Percentiles rank a stretch among this genome's conserved stretches.
Evolutionary conservation across 1,140 invertebrate species (phyloP).

Genomic region (Calephelis virginiensis): DNA sequence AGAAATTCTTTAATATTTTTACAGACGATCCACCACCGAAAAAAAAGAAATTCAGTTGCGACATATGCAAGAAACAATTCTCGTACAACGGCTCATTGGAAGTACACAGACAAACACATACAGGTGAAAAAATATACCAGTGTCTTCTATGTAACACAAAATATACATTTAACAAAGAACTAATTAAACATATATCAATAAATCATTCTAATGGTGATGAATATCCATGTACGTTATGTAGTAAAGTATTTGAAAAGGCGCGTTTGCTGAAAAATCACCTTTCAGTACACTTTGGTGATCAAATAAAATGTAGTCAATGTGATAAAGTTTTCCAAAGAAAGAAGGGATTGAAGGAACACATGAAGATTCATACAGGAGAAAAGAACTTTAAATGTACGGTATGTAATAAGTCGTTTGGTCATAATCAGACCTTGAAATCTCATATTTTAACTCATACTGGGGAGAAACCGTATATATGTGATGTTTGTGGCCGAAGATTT

Average conservation of each 20-base stretch:
- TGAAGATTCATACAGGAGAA: constrained; percentile 67
- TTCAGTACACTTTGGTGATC: constrained; percentile 40
- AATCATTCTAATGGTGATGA: constrained; percentile 36
- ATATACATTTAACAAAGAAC: constrained; percentile 48
- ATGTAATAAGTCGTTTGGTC: constrained; percentile 86
- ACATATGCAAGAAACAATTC: constrained; percentile 55
- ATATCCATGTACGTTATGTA: constrained; percentile 50
- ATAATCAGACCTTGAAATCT: constrained; percentile 87
- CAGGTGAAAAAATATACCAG: constrained; percentile 69
- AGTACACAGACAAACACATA: constrained; percentile 56
- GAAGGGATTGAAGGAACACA: constrained; percentile 64
- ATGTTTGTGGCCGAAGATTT: constrained; percentile 89
- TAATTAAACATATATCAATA: constrained; percentile 50
- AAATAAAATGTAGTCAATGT: constrained; percentile 54
- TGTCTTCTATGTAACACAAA: constrained; percentile 53
- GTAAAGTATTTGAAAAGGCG: constrained; percentile 45
- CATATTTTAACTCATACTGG: constrained; percentile 92
- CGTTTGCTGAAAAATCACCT: constrained; percentile 55
- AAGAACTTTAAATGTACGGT: constrained; percentile 83
- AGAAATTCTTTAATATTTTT: constrained; percentile 20
- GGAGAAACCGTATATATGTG: constrained; percentile 92
- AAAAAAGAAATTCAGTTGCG: constrained; percentile 51
- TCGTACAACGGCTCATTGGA: constrained; percentile 63
- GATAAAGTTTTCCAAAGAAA: constrained; percentile 54
- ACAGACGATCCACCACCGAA: constrained; percentile 32